Conservation (phyloP, 2,888 invertebrate species). For the Adelphocoris suturalis region DNA sequence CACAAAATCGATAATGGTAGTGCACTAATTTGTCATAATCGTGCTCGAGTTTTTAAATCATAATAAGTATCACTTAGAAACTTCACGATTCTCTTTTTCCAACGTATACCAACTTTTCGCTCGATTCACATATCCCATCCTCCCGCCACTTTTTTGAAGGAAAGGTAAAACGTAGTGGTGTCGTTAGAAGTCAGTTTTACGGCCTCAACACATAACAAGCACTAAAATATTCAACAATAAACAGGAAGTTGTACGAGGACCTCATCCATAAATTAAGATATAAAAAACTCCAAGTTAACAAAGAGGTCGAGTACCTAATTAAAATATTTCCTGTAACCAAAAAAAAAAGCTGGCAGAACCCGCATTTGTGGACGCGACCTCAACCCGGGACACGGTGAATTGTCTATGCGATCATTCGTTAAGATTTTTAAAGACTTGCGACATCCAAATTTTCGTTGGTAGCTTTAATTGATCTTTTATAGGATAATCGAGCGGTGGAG, state of each 20-base stretch:
- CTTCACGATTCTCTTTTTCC: too few species aligned
- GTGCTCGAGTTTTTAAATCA: too few species aligned
- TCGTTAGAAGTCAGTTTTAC: slow-evolving; percentile 10
- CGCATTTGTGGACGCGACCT: neutral
- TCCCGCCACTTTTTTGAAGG: too few species aligned
- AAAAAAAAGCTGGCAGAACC: neutral
- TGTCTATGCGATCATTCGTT: neutral
- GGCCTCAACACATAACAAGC: slow-evolving; percentile 10
- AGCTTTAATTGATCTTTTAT: neutral
- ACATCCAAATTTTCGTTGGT: neutral
- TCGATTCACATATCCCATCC: too few species aligned
- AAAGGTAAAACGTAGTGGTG: neutral
- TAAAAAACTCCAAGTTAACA: slow-evolving; percentile 44
- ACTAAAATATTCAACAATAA: slow-evolving; percentile 53
- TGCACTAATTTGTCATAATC: too few species aligned
- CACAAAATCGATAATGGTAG: too few species aligned
- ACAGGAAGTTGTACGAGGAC: slow-evolving; percentile 44
- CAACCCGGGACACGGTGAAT: neutral
- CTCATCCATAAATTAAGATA: slow-evolving; percentile 28
- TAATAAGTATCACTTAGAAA: too few species aligned
- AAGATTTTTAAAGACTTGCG: neutral
- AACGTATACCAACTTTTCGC: too few species aligned
- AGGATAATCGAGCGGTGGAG: neutral
- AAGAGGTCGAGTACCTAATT: slow-evolving; percentile 32
- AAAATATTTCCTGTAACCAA: neutral